Base-by-base conservation (phyloP, 2,797 vertebrate genomes). In the Lutjanus argentimaculatus region DNA sequence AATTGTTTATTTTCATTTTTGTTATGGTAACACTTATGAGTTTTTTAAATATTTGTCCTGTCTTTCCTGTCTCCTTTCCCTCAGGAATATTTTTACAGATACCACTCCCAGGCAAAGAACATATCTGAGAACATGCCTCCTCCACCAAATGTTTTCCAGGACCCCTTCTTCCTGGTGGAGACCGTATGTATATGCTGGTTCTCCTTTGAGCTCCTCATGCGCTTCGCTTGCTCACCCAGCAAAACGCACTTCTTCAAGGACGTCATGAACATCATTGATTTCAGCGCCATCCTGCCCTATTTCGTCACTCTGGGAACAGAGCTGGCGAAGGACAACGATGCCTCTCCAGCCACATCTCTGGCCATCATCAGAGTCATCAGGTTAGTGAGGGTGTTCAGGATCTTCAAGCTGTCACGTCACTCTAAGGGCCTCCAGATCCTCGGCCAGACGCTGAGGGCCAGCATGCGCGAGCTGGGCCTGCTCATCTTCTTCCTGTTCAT, bases 401-500 rank as follows among this genome's bases (percentile, higher is more conserved):
- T 98, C 92, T 98, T 98, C 91, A 98, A 98, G 88, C 77, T 98
- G 13, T 97, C 97, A 17, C 95, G 97, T 1, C 97, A 97, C 91
- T 98, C 97, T 0, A 97, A 96, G 64, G 97, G 97, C 36, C 90
- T 98, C 25, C 97, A 98, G 93, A 97, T 98, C 79, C 85, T 98
- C 17, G 97, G 97, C 10, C 97, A 97, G 90, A 98, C 97, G 0
- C 92, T 98, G 2, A 93, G 89, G 82, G 97, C 97, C 19, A 97
- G 97, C 90, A 96, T 98, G 97, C 90, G 97, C 0, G 97, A 98
- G 89, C 90, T 98, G 42, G 97, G 96, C 21, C 94, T 98, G 65
- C 97, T 98, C 21, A 97, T 97, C 87, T 98, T 98, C 91, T 98
- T 98, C 89, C 95, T 98, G 51, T 97, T 98, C 78, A 97, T 98